phyloP scores from a whole-genome alignment of 2,797 vertebrate genomes.

The Platyrinchus mystaceus region DNA sequence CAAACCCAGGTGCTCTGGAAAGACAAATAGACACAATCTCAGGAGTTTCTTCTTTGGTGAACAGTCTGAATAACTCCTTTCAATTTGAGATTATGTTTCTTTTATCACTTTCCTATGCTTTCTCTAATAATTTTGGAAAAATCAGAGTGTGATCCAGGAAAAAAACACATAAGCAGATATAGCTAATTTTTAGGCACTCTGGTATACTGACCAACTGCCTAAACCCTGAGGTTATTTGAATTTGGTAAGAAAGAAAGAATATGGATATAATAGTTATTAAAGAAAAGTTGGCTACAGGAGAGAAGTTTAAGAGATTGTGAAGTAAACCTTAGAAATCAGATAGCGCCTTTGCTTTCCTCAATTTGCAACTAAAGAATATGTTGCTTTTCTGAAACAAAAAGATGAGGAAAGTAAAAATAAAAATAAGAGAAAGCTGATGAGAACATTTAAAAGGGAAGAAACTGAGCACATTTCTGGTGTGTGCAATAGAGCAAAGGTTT shows the following conservation, averaged over 20 bases:
- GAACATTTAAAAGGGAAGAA: background rate
- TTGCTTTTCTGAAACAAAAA: fast-evolving
- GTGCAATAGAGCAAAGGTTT: background rate
- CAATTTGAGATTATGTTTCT: background rate
- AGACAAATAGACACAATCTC: background rate
- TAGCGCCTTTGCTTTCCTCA: background rate
- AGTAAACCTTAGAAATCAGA: background rate
- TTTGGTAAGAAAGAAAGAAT: background rate
- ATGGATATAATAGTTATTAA: background rate
- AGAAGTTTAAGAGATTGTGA: background rate
- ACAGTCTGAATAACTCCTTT: background rate
- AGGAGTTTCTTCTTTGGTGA: background rate
- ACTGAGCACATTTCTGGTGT: fast-evolving
- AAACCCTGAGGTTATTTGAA: background rate
- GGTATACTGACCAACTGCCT: background rate
- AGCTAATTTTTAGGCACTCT: background rate
- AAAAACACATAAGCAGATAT: background rate
- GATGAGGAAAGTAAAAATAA: background rate
- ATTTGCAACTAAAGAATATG: background rate
- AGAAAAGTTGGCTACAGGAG: background rate
- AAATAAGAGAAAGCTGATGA: background rate
- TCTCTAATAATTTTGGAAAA: background rate
- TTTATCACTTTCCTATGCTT: background rate
- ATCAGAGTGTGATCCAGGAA: background rate
- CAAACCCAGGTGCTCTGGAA: background rate